Evolutionary conservation across 2,797 vertebrate genomes (phyloP).

Genomic region (Microctenopoma steveboyesi): DNA sequence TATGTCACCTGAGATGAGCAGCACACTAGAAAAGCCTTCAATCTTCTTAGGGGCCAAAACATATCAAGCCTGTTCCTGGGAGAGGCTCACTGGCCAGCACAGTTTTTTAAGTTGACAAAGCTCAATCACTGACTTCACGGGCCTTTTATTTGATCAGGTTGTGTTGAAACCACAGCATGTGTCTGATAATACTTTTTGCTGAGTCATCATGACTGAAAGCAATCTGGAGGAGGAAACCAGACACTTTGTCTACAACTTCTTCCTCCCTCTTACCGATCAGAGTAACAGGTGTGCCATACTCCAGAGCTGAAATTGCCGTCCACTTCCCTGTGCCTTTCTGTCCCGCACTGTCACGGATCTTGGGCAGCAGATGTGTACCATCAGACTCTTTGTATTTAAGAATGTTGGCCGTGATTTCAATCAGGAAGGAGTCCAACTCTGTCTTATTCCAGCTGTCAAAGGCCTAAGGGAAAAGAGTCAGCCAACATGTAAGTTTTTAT

Average conservation of each 20-base stretch:
- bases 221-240: constrained; percentile 23
- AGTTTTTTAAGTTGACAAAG: not conserved
- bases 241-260: constrained; percentile 26
- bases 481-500: not conserved
- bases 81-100: constrained; percentile 3
- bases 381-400: constrained; percentile 89
- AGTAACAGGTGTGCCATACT: constrained; percentile 94
- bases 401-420: constrained; percentile 97
- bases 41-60: constrained; percentile 72
- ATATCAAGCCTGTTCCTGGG: constrained; percentile 37
- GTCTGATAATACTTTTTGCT: constrained; percentile 16
- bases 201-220: constrained; percentile 40
- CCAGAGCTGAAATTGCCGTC: constrained; percentile 96
- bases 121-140: not conserved
- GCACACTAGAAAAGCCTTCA: constrained; percentile 68
- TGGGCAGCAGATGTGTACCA: constrained; percentile 89
- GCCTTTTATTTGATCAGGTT: not conserved
- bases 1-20: constrained; percentile 73
- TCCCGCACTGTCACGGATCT: constrained; percentile 96
- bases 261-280: constrained; percentile 89
- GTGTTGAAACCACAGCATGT: constrained; percentile 24
- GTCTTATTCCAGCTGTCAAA: constrained; percentile 96
- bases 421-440: constrained; percentile 96
- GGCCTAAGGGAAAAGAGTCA: constrained; percentile 73
- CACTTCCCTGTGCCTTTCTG: constrained; percentile 99